Conservation (phyloP, 2,113 vertebrate genomes). For the Ploceus nigricollis region DNA sequence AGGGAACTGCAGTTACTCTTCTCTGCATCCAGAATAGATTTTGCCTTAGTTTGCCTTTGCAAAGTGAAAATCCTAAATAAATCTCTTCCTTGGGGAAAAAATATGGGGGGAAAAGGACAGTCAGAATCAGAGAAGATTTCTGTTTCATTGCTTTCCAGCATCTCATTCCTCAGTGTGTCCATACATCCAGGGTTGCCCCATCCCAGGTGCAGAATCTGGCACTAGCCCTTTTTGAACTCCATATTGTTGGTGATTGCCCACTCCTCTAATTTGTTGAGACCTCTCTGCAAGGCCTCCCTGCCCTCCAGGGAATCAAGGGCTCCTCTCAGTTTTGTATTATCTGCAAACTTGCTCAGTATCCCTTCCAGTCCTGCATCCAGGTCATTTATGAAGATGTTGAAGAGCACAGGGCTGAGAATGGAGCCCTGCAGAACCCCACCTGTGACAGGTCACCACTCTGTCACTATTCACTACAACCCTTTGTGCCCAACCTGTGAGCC, state of each 20-base stretch:
- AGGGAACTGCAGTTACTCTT: background rate
- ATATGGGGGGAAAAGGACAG: background rate
- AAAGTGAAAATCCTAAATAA: background rate
- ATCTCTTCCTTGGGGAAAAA: background rate
- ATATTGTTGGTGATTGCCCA: background rate
- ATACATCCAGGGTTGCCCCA: background rate
- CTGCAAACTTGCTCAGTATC: background rate
- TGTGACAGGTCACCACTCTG: background rate
- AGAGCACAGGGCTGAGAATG: background rate
- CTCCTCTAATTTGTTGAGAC: background rate
- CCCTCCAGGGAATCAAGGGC: background rate
- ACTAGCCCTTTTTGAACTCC: background rate
- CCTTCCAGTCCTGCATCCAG: background rate
- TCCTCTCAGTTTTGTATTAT: background rate
- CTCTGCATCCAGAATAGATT: background rate
- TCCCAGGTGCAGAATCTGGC: background rate
- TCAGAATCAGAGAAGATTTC: background rate
- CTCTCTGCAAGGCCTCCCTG: background rate
- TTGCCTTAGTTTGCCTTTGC: conserved; percentile 5
- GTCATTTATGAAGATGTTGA: background rate
- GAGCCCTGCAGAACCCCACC: background rate
- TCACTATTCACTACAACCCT: background rate
- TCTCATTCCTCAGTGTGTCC: accelerated
- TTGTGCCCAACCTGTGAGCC: background rate
- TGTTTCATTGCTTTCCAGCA: background rate